Evolutionary conservation across 2,888 invertebrate genomes (phyloP).

Genomic region (Podabrus alpinus): DNA sequence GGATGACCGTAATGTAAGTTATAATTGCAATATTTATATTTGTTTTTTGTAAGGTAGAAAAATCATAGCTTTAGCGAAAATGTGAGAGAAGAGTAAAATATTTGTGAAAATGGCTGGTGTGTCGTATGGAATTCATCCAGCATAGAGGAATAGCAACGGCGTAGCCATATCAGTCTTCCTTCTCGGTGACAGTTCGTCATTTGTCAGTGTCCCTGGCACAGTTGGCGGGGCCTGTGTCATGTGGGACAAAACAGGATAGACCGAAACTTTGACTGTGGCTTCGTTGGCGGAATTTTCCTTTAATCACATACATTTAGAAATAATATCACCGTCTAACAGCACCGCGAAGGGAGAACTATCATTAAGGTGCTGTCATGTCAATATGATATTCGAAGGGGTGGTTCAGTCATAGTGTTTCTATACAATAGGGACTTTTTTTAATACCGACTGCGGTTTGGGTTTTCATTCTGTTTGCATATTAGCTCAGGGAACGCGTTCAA

Average conservation of each 20-base stretch:
- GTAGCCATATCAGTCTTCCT: conserved; percentile 60
- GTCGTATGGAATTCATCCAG: conserved; percentile 52
- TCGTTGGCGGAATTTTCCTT: conserved; percentile 26
- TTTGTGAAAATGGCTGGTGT: conserved; percentile 54
- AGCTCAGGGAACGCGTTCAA: conserved; percentile 49
- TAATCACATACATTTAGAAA: conserved; percentile 20
- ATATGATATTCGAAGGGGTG: conserved; percentile 57
- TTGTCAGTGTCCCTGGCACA: conserved; percentile 59
- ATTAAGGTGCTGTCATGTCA: conserved; percentile 59
- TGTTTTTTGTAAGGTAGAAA: conserved; percentile 45
- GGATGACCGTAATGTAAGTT: conserved; percentile 42
- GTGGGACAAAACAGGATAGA: conserved; percentile 58
- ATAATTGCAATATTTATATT: conserved; percentile 54
- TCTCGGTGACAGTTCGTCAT: conserved; percentile 60
- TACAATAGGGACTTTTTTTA: conserved; percentile 55
- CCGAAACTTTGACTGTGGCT: conserved; percentile 50
- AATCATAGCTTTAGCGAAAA: conserved; percentile 43
- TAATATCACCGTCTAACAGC: conserved; percentile 48
- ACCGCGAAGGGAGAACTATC: conserved; percentile 54
- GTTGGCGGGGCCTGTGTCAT: conserved; percentile 57
- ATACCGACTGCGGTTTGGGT: conserved; percentile 54
- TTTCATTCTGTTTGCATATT: conserved; percentile 53
- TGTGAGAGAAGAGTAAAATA: conserved; percentile 47
- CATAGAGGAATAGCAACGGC: conserved; percentile 54
- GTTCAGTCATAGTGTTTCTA: conserved; percentile 50